phyloP scores from a whole-genome alignment of 1,140 invertebrate genomes.

The Lepidurus packardi region DNA sequence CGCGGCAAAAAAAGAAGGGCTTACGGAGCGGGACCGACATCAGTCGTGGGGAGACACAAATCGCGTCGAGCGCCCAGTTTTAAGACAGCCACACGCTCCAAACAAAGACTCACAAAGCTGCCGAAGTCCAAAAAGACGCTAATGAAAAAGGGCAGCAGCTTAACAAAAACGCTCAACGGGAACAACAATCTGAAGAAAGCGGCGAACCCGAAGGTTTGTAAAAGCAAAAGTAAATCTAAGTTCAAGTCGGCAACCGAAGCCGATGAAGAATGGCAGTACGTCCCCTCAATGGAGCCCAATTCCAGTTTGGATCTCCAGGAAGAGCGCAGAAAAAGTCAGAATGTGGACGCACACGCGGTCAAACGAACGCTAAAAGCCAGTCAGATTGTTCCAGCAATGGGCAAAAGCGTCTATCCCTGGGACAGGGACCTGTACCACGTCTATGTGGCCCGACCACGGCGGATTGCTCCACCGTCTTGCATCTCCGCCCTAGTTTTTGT shows the following conservation, averaged over 20 bases:
- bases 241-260: background rate
- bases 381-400: background rate
- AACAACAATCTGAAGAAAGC: slow-evolving; percentile 1
- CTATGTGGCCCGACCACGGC: background rate
- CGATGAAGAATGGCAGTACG: background rate
- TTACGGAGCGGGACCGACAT: background rate
- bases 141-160: background rate
- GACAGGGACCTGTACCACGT: slow-evolving; percentile 1
- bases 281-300: background rate
- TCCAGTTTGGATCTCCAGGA: background rate
- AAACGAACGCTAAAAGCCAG: background rate
- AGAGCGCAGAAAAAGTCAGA: background rate
- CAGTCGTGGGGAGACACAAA: background rate
- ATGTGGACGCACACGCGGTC: background rate
- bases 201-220: background rate
- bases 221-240: background rate
- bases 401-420: background rate
- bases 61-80: slow-evolving; percentile 10
- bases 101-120: slow-evolving; percentile 8
- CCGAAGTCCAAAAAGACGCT: background rate
- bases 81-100: slow-evolving; percentile 2
- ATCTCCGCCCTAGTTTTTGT: background rate
- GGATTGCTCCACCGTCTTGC: background rate
- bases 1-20: background rate
- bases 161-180: background rate